A percentile compares a stretch with the other conserved stretches of the same genome.
These are phyloP conservation scores for Drosophila picticornis DNA, from an alignment of 2,888 invertebrate species.

Conservation along the genomic window DNA sequence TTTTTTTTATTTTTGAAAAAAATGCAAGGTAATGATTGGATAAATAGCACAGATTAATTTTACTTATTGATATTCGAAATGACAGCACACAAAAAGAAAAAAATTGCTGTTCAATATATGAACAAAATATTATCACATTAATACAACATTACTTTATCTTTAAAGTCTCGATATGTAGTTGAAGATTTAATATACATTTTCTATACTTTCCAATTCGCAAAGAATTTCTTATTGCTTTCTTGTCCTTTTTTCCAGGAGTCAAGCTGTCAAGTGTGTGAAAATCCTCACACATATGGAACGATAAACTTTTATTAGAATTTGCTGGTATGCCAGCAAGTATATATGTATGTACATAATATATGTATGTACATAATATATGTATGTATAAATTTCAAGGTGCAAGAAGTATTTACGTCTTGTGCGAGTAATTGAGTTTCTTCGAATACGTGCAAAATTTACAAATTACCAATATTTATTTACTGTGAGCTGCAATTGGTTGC, in stretches of 20 bases:
- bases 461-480: conserved; percentile 35
- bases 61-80: background rate
- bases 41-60: background rate
- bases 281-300: conserved; percentile 10
- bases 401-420: conserved; percentile 47
- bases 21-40: background rate
- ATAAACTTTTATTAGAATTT: conserved; percentile 52
- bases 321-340: background rate
- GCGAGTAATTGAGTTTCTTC: conserved; percentile 65
- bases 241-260: conserved; percentile 14
- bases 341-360: conserved; percentile 1
- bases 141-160: background rate
- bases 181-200: background rate
- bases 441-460: conserved; percentile 61
- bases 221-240: conserved; percentile 14
- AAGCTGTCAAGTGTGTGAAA: conserved; percentile 23
- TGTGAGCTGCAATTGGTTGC: conserved; percentile 33
- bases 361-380: background rate
- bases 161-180: background rate
- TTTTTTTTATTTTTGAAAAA: background rate
- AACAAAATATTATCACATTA: background rate
- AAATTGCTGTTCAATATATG: too few relatives aligned
- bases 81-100: background rate
- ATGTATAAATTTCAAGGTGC: conserved; percentile 32
- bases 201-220: background rate